Evolutionary conservation across 2,888 invertebrate species (phyloP).

Genomic region (Keiferia lycopersicella): DNA sequence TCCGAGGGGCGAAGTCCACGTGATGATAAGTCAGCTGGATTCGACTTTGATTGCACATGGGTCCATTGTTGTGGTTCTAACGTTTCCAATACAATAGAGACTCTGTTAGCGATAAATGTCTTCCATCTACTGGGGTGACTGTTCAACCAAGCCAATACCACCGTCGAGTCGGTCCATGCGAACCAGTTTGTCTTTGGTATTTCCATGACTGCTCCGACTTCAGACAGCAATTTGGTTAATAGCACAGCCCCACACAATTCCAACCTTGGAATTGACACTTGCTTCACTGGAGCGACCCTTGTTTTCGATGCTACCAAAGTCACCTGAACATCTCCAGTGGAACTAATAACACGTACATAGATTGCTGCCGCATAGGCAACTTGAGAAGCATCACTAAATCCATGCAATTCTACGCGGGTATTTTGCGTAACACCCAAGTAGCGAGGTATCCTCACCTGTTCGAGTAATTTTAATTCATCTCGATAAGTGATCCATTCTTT

Average conservation of each 20-base stretch:
- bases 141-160: constrained; percentile 33
- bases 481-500: constrained; percentile 37
- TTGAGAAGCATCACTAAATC: constrained; percentile 1
- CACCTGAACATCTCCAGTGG: background rate
- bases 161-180: constrained; percentile 33
- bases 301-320: constrained; percentile 1
- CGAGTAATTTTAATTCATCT: constrained; percentile 24
- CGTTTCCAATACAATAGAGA: constrained; percentile 34
- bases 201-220: constrained; percentile 25
- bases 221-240: constrained; percentile 27
- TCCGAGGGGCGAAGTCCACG: constrained; percentile 9
- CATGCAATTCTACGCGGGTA: background rate
- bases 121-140: constrained; percentile 35
- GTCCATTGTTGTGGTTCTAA: constrained; percentile 34
- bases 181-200: constrained; percentile 22
- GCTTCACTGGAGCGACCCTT: background rate
- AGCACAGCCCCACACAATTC: constrained; percentile 7
- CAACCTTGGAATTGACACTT: background rate
- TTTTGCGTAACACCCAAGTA: constrained; percentile 28
- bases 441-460: constrained; percentile 28
- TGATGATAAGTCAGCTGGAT: background rate
- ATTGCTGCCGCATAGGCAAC: constrained; percentile 26
- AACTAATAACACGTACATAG: constrained; percentile 25
- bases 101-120: constrained; percentile 39
- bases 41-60: constrained; percentile 32